phyloP scores from a whole-genome alignment of 2,888 invertebrate species.

The Adelognathus sp. region DNA sequence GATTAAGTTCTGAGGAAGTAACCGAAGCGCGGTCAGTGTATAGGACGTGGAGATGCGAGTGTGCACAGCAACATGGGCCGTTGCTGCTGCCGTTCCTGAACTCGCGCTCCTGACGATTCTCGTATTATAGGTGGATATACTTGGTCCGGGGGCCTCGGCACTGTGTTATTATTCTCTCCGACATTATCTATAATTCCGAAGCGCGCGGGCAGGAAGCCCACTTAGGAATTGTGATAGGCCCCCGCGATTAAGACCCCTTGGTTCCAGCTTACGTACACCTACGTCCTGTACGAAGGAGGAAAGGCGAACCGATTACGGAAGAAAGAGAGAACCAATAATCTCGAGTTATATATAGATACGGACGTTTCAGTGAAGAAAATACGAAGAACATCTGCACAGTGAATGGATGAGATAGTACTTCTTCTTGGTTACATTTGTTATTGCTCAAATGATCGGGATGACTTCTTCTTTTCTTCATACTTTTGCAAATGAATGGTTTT shows the following conservation, averaged over 20 bases:
- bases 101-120: slow-evolving; percentile 63
- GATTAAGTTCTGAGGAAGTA: slow-evolving; percentile 6
- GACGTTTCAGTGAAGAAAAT: background rate
- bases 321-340: slow-evolving; percentile 19
- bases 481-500: too few species aligned
- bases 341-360: background rate
- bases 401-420: too few species aligned
- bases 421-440: too few species aligned
- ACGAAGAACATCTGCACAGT: too few species aligned
- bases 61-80: background rate
- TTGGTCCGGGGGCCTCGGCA: slow-evolving; percentile 73
- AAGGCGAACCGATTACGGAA: slow-evolving; percentile 23
- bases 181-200: slow-evolving; percentile 81
- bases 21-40: too few species aligned
- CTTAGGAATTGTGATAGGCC: slow-evolving; percentile 81
- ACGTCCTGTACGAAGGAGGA: slow-evolving; percentile 50
- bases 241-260: slow-evolving; percentile 78
- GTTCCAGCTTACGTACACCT: slow-evolving; percentile 71
- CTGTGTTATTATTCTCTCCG: slow-evolving; percentile 81
- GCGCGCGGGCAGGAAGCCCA: slow-evolving; percentile 80
- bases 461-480: background rate
- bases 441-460: background rate
- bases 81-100: slow-evolving; percentile 23
- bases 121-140: slow-evolving; percentile 80
- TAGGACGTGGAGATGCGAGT: too few species aligned